These are phyloP conservation scores for Drosophila lacertosa DNA, from an alignment of 1,140 invertebrate genomes.

Conservation along the genomic window DNA sequence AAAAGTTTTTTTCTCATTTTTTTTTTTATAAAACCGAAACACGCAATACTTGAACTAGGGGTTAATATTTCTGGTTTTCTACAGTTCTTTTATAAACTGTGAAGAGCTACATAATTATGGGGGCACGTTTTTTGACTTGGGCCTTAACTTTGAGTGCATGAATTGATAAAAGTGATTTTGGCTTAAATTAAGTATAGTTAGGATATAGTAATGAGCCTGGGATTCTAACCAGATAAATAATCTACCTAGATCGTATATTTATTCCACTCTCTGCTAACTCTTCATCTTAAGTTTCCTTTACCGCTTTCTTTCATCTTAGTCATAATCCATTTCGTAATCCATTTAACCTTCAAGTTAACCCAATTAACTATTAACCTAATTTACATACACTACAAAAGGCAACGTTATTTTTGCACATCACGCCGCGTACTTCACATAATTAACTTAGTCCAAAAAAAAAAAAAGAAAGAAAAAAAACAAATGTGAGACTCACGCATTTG, in stretches of 20 bases:
- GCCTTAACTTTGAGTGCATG: background rate
- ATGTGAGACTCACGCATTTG: constrained; percentile 43
- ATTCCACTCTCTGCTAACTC: no score
- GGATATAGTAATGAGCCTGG: no score
- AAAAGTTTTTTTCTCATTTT: constrained; percentile 33
- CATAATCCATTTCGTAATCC: constrained; percentile 17
- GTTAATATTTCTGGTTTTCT: constrained; percentile 45
- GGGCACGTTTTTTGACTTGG: constrained; percentile 12
- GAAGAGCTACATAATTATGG: constrained; percentile 54
- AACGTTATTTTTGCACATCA: constrained; percentile 54
- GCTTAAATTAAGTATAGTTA: constrained; percentile 7
- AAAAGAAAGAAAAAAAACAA: constrained; percentile 12
- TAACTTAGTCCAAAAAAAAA: constrained; percentile 41
- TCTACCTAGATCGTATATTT: no score
- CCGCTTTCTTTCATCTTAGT: background rate
- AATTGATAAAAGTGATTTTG: no score
- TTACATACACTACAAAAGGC: constrained; percentile 44
- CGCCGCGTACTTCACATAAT: constrained; percentile 61
- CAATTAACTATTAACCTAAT: constrained; percentile 75
- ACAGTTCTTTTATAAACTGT: constrained; percentile 37
- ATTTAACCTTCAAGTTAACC: constrained; percentile 44
- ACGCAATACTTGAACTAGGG: constrained; percentile 63
- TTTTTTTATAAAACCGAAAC: constrained; percentile 42
- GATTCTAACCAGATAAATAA: no score
- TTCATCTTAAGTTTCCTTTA: no score